Evolutionary conservation across 2,113 vertebrate species (phyloP).

Genomic region (Rhombomys opimus): DNA sequence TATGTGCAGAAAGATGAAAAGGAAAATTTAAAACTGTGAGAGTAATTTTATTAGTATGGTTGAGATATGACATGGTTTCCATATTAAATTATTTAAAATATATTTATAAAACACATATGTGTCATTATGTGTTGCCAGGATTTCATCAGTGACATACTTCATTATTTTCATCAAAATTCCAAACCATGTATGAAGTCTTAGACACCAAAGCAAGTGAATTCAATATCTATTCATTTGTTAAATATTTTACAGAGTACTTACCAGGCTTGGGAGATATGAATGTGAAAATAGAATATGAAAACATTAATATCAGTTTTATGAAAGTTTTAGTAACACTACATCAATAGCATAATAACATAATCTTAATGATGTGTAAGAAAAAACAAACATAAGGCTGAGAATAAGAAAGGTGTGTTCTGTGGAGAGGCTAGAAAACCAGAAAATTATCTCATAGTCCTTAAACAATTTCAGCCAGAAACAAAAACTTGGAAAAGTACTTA

Average conservation of each 20-base stretch:
- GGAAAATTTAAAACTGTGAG: not conserved
- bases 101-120: not conserved
- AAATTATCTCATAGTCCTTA: not conserved
- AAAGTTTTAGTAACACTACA: not conserved
- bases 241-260: not conserved
- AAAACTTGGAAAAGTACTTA: not conserved
- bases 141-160: not conserved
- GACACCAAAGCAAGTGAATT: not conserved
- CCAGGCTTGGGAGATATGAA: not conserved
- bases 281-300: not conserved
- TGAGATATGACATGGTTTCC: not conserved
- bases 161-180: not conserved
- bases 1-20: not conserved
- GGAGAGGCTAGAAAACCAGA: not conserved
- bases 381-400: not conserved
- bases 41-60: not conserved
- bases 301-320: not conserved
- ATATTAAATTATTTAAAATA: not conserved
- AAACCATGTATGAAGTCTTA: not conserved
- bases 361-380: not conserved
- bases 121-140: not conserved
- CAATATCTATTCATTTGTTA: not conserved
- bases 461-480: not conserved
- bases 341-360: not conserved
- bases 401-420: not conserved